Percentiles rank a stretch among this genome's conserved stretches.
phyloP scores from a whole-genome alignment of 2,113 vertebrate species.

The Chloropsis cyanopogon region DNA sequence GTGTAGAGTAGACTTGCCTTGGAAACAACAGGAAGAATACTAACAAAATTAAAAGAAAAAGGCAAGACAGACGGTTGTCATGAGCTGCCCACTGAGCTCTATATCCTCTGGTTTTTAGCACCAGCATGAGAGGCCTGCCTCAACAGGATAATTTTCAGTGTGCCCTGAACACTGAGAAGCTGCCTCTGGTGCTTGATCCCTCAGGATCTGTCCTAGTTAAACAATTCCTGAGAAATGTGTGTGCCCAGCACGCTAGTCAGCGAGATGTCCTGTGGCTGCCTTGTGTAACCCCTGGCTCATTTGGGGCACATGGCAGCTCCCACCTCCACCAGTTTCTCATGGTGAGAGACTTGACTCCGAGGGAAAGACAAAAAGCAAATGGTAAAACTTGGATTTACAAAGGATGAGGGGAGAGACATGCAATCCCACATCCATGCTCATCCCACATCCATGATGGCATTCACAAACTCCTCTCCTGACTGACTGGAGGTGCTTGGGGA shows the following conservation, averaged over 20 bases:
- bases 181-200: neutral
- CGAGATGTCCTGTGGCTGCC: neutral
- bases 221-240: neutral
- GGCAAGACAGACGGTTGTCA: neutral
- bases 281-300: fast-evolving
- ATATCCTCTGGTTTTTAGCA: neutral
- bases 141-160: neutral
- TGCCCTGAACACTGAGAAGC: neutral
- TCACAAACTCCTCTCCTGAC: neutral
- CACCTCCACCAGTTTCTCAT: neutral
- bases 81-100: neutral
- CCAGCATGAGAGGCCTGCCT: neutral
- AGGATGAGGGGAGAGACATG: neutral
- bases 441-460: neutral
- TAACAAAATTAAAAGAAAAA: neutral
- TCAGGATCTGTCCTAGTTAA: neutral
- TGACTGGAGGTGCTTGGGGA: neutral
- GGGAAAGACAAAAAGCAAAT: neutral
- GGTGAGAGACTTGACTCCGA: neutral
- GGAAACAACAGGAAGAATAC: neutral
- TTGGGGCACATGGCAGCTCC: neutral
- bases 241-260: neutral
- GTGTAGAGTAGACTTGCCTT: neutral
- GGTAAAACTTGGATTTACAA: neutral
- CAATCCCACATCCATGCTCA: neutral